Conservation (phyloP, 2,888 invertebrate species). For the Andrena fulva region DNA sequence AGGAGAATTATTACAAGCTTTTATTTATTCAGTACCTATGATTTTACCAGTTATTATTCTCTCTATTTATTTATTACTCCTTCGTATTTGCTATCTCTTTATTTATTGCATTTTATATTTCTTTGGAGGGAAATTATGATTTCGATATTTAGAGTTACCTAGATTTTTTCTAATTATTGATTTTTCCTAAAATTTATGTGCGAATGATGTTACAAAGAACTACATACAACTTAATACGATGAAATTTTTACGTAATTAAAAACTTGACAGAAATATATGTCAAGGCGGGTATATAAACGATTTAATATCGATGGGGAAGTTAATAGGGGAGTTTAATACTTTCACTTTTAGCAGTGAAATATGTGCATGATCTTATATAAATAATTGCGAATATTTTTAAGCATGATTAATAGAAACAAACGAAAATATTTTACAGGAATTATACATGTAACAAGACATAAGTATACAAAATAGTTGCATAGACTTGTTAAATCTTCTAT, state of each 20-base stretch:
- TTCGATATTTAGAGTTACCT: background rate
- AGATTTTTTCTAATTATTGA: background rate
- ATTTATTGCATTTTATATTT: background rate
- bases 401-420: background rate
- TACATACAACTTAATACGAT: background rate
- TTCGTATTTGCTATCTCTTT: too few relatives aligned
- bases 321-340: background rate
- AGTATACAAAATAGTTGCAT: background rate
- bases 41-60: background rate
- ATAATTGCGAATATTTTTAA: background rate
- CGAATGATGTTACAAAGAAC: background rate
- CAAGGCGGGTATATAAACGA: background rate
- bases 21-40: background rate
- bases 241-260: background rate
- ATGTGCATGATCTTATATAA: background rate
- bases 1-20: background rate
- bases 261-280: background rate
- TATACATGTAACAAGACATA: background rate
- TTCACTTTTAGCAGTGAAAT: background rate
- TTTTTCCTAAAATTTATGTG: background rate
- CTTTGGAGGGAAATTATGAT: background rate
- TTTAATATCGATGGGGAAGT: background rate
- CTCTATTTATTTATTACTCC: too few relatives aligned
- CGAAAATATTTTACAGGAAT: background rate
- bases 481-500: conserved; percentile 6